These are phyloP conservation scores for Celastrina argiolus DNA, from an alignment of 2,888 invertebrate genomes.

Conservation along the genomic window DNA sequence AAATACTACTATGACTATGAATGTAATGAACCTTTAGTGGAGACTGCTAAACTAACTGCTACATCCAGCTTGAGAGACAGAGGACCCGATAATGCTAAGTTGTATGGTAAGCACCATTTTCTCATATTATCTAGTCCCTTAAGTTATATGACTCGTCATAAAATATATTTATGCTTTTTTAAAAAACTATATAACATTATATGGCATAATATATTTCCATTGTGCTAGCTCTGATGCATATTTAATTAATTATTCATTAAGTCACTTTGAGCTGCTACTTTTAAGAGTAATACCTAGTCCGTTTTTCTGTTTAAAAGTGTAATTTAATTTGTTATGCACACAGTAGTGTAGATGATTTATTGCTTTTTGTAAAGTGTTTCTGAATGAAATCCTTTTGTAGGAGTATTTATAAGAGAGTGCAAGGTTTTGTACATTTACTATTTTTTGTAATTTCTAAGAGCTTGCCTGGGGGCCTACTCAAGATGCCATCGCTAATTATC, in stretches of 20 bases:
- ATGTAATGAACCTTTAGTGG: conserved; percentile 88
- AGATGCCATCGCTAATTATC: no score
- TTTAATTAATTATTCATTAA: background rate
- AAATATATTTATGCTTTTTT: background rate
- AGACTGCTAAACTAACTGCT: conserved; percentile 84
- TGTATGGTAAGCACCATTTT: conserved; percentile 84
- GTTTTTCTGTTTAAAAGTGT: background rate
- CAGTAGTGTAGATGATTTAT: background rate
- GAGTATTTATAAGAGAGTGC: background rate
- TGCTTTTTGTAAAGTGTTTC: background rate
- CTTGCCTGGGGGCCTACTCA: no score
- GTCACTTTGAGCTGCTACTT: background rate
- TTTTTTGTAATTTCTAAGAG: background rate
- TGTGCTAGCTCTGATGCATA: background rate
- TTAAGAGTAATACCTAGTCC: background rate
- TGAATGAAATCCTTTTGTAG: background rate
- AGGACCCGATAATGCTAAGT: conserved; percentile 89
- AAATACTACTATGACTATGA: conserved; percentile 78
- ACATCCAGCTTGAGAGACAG: conserved; percentile 89
- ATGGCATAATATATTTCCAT: background rate
- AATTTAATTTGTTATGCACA: background rate
- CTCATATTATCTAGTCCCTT: background rate
- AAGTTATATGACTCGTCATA: background rate
- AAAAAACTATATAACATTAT: background rate
- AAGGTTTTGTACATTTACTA: background rate